Base-by-base conservation (phyloP, 1,140 invertebrate species). In the Lepidotrigona ventralis region DNA sequence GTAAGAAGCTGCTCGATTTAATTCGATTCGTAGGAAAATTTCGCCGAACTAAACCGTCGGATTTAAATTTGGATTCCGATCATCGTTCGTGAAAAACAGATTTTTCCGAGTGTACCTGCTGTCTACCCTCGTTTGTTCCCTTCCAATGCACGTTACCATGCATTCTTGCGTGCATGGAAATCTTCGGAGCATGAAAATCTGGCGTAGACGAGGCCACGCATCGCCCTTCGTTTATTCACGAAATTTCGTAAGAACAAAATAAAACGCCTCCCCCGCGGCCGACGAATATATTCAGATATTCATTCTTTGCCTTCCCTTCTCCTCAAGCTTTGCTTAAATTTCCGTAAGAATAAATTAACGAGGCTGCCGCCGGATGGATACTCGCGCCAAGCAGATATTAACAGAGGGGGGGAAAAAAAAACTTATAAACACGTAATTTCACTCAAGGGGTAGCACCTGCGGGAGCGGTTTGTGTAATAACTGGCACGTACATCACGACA, bases 401-500 rank as follows among this genome's bases (percentile, higher is more conserved):
- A 56, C 66, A 73, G 76, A 70, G 84, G 79, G n/a, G n/a, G n/a
- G n/a, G n/a, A n/a, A n/a, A 33, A 33, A 86, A 90, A 89, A 88
- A 90, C 86, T 78, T 90, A 84, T 90, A 92, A 91, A 92, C 89
- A 90, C 85, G 88, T 90, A 87, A 90, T 88, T 91, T 88, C 58
- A 86, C 81, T 88, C 51, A 70, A 58, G 74, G 79, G 78, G 77
- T 54, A 64, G 86, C 74, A 70, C 71, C 87, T 79, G 85, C 83
- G 83, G 88, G 81, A 86, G 85, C 84, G 85, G 88, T 91, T 91
- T 46, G 6, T 86, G 90, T 92, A 93, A 93, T 94, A 94, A 93
- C 88, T 86, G 90, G 85, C 84, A 89, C 92, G 90, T 93, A 93
- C 90, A 94, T 94, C 92, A 93, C 86, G 91, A 92, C 90, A 86